A percentile compares a stretch with the other conserved stretches of the same genome.
These are phyloP conservation scores for Drosophila stalkeri DNA, from an alignment of 2,888 invertebrate species.

Conservation along the genomic window DNA sequence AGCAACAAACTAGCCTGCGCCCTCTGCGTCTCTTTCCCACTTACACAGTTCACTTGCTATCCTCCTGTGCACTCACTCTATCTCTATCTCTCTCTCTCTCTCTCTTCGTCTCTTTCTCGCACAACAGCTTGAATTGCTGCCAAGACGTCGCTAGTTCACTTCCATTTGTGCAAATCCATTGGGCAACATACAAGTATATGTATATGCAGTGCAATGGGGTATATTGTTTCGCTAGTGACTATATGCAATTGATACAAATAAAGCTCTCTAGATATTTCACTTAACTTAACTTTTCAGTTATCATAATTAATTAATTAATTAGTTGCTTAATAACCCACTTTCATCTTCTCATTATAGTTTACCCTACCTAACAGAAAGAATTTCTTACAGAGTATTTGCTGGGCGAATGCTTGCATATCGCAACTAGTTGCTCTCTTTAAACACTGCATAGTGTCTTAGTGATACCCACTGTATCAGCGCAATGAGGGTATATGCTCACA, in stretches of 20 bases:
- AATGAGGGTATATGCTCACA: neutral
- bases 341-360: neutral
- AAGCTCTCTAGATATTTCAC: neutral
- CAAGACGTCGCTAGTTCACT: conserved; percentile 39
- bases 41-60: neutral
- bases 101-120: neutral
- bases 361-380: neutral
- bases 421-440: conserved; percentile 7
- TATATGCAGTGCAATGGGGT: neutral
- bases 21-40: neutral
- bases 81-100: neutral
- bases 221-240: neutral
- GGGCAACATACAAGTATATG: conserved; percentile 1
- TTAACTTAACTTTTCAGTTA: neutral
- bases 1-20: conserved; percentile 11
- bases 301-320: neutral
- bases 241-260: neutral
- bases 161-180: conserved; percentile 37
- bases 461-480: neutral
- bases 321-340: neutral
- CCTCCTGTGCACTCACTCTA: neutral
- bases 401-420: neutral
- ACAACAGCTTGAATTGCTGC: conserved; percentile 29
- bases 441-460: neutral
- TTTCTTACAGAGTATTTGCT: conserved; percentile 6